Conservation (phyloP, 2,888 invertebrate genomes). For the Mesorhabditis spiculigera region DNA sequence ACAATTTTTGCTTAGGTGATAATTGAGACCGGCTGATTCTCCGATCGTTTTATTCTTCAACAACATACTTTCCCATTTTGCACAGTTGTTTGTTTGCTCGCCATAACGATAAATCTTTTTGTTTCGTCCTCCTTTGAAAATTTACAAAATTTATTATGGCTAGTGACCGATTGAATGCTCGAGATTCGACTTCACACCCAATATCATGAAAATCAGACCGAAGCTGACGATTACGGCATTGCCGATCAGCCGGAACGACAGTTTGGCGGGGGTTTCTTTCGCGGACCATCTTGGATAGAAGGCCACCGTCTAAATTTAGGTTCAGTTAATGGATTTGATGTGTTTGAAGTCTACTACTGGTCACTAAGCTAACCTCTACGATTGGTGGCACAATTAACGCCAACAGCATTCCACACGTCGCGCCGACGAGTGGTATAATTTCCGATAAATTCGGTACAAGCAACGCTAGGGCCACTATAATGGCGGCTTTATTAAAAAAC, state of each 20-base stretch:
- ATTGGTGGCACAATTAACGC: background rate
- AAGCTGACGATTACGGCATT: background rate
- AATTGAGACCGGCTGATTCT: too few relatives aligned
- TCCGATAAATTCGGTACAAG: conserved; percentile 31
- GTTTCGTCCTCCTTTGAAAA: too few relatives aligned
- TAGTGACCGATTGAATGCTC: background rate
- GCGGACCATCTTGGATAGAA: background rate
- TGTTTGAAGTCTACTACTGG: background rate
- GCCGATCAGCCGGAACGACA: background rate
- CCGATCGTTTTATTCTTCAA: too few relatives aligned
- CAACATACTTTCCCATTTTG: too few relatives aligned
- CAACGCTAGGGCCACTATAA: conserved; percentile 35
- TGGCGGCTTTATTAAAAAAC: background rate
- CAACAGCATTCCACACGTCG: conserved; percentile 27
- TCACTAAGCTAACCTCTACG: background rate
- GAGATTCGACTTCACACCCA: conserved; percentile 5
- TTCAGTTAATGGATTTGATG: background rate
- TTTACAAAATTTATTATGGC: too few relatives aligned
- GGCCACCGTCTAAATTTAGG: background rate
- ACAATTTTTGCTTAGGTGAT: too few relatives aligned
- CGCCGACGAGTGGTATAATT: conserved; percentile 42
- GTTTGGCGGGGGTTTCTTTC: too few relatives aligned
- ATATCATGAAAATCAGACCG: background rate
- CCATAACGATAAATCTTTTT: too few relatives aligned
- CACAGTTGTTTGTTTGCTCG: too few relatives aligned